These are phyloP conservation scores for Anarsia innoxiella DNA, from an alignment of 2,888 invertebrate genomes.

Conservation along the genomic window DNA sequence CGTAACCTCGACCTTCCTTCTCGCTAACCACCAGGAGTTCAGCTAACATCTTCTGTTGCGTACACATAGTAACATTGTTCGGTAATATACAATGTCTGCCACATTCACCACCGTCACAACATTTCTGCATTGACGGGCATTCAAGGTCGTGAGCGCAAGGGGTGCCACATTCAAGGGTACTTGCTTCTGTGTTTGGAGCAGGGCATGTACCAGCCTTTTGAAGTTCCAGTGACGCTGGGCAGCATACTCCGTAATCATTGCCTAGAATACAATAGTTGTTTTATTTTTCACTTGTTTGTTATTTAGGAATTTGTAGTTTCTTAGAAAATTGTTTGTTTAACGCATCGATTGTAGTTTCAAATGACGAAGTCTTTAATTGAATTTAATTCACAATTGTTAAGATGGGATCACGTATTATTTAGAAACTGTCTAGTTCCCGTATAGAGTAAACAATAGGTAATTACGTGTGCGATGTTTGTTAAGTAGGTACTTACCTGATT, in stretches of 20 bases:
- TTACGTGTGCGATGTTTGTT: too few species aligned
- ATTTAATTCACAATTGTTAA: too few species aligned
- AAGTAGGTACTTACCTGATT: slow-evolving; percentile 77
- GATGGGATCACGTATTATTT: too few species aligned
- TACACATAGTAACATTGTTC: slow-evolving; percentile 84
- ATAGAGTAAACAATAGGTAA: too few species aligned
- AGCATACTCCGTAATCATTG: slow-evolving; percentile 92
- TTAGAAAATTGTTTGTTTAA: too few species aligned
- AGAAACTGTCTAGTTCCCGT: too few species aligned
- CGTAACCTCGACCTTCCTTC: slow-evolving; percentile 86
- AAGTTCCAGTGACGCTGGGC: slow-evolving; percentile 84
- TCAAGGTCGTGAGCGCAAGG: slow-evolving; percentile 87
- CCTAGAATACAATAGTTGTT: too few species aligned
- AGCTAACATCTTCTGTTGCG: slow-evolving; percentile 85
- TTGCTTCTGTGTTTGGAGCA: slow-evolving; percentile 38
- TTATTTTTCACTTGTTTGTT: too few species aligned
- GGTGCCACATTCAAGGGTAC: slow-evolving; percentile 73
- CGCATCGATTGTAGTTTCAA: too few species aligned
- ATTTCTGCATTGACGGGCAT: slow-evolving; percentile 88
- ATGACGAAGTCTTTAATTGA: too few species aligned
- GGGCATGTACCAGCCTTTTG: slow-evolving; percentile 88
- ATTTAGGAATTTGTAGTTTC: too few species aligned
- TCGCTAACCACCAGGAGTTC: slow-evolving; percentile 86
- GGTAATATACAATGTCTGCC: slow-evolving; percentile 84
- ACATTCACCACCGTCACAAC: slow-evolving; percentile 84